These are phyloP conservation scores for Caracal caracal DNA, from an alignment of 2,113 vertebrate genomes.

Conservation along the genomic window DNA sequence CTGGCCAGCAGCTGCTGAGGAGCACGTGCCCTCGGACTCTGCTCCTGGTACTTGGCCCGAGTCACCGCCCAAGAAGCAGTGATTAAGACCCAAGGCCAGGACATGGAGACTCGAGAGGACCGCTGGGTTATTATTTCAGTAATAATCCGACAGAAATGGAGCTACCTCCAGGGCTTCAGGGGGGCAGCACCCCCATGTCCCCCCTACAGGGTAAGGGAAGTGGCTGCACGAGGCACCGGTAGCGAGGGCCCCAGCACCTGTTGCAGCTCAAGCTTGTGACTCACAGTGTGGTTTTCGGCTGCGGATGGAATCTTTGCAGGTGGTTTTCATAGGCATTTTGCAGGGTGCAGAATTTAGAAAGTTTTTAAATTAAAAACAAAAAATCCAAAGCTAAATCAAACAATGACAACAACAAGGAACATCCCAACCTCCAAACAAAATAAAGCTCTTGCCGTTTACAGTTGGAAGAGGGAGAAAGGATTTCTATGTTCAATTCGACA, in stretches of 20 bases:
- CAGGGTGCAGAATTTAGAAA: neutral
- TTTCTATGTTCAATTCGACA: neutral
- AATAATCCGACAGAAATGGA: neutral
- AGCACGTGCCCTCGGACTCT: neutral
- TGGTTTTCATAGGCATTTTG: neutral
- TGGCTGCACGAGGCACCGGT: neutral
- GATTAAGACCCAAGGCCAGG: neutral
- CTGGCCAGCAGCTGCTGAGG: neutral
- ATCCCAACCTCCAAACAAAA: neutral
- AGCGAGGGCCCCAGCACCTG: neutral
- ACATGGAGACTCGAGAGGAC: neutral
- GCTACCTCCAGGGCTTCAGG: neutral
- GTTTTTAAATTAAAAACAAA: constrained; percentile 6
- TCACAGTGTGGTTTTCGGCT: neutral
- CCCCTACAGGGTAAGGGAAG: neutral
- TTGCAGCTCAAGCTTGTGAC: neutral
- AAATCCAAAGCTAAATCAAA: neutral
- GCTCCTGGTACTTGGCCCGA: neutral
- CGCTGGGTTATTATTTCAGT: neutral
- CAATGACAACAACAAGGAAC: neutral
- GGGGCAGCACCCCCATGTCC: neutral
- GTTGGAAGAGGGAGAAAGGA: neutral
- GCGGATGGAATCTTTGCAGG: neutral
- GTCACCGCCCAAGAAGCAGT: neutral
- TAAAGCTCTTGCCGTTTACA: constrained; percentile 5